Base-by-base conservation (phyloP, 2,797 vertebrate species). In the Nasua narica region DNA sequence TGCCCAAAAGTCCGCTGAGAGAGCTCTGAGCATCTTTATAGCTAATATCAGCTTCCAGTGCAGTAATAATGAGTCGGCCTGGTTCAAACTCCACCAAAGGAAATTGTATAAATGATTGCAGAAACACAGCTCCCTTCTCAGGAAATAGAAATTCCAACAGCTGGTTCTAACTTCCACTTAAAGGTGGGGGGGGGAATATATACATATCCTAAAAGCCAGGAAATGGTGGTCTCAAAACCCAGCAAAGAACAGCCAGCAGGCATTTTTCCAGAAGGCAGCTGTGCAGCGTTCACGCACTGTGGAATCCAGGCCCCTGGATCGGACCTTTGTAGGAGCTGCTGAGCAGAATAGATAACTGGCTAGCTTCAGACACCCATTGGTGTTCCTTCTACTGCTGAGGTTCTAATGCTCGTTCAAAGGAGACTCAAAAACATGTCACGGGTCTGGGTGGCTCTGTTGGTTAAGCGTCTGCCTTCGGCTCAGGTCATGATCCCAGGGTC, bases 101-200 rank as follows among this genome's bases (percentile, higher is more conserved):
- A 84, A 95, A 90, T 2, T 37, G 19, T 46, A 81, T 13, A 93
- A 93, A 94, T 18, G 43, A 82, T 65, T 74, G 76, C 32, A 87
- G 83, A 91, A 81, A 84, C 52, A 84, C 1, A 46, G 32, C 16
- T 84, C 69, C 40, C 40, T 48, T 90, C 70, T 95, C 32, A 37
- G 67, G 54, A 96, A 87, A 94, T 43, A 92, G 82, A 90, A 90
- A 94, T 92, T 58, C 87, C n/a, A 94, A 94, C 86, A 95, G 86
- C 93, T 95, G 91, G 65, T 48, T 95, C 87, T 79, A 87, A 94
- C 95, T 16, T 74, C 62, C 37, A 56, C 72, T 88, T 56, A 69
- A 79, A 92, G 52, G n/a, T 13, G 18, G 43, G 74, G 6, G 4
- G 40, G 40, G 40, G 40, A 6, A 92, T 0, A 93, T 27, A 56